These are phyloP conservation scores for Dastarcus helophoroides DNA, from an alignment of 2,888 invertebrate genomes.

Conservation along the genomic window DNA sequence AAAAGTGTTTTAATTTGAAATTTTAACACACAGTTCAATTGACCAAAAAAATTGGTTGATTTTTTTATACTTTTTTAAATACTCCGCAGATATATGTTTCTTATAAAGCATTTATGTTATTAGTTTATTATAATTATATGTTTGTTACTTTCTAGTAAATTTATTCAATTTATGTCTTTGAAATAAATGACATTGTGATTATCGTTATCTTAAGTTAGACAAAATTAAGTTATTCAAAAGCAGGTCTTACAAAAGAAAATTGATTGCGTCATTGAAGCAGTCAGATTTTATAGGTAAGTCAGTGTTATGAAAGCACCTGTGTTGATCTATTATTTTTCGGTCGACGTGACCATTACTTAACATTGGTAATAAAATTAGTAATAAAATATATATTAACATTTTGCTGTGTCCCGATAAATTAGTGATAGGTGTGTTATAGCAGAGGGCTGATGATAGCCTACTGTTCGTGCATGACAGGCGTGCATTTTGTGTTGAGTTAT, in stretches of 20 bases:
- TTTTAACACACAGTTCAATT: background rate
- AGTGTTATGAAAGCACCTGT: constrained; percentile 18
- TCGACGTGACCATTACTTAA: constrained; percentile 14
- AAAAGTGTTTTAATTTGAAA: background rate
- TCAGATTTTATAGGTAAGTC: constrained; percentile 11
- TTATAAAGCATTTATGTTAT: constrained; percentile 35
- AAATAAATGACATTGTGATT: constrained; percentile 31
- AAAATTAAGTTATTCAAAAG: constrained; percentile 26
- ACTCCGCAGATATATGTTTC: constrained; percentile 17
- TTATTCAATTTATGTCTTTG: constrained; percentile 29
- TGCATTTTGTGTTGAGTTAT: too few relatives aligned
- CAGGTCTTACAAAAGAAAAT: constrained; percentile 23
- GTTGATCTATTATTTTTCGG: constrained; percentile 22
- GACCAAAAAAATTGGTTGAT: too few relatives aligned
- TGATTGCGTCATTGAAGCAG: constrained; percentile 17
- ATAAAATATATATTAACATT: constrained; percentile 25
- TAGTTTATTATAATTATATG: constrained; percentile 34
- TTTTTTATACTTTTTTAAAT: background rate
- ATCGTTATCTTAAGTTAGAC: constrained; percentile 27
- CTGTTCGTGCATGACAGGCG: too few relatives aligned
- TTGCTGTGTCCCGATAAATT: constrained; percentile 40
- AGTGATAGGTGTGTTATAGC: constrained; percentile 34
- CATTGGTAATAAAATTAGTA: constrained; percentile 23
- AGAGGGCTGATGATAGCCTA: too few relatives aligned
- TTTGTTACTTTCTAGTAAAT: constrained; percentile 38